Evolutionary conservation across 1,140 invertebrate species (phyloP).

Genomic region (Alviniconcha marisindica): DNA sequence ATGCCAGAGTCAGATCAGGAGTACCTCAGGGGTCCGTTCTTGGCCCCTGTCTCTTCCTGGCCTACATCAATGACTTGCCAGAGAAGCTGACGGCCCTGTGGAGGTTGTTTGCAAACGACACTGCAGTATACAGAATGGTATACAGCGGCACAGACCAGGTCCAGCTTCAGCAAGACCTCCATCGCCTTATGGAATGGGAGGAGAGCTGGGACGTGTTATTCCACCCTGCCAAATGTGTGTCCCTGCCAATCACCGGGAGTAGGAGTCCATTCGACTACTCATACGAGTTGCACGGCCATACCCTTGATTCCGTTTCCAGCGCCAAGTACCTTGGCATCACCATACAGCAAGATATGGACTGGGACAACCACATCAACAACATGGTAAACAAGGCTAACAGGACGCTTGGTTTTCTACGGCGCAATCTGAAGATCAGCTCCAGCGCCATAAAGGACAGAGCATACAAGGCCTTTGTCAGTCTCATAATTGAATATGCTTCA

Average conservation of each 20-base stretch:
- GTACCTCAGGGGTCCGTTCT: background rate
- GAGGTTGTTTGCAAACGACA: constrained; percentile 12
- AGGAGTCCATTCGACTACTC: constrained; percentile 1
- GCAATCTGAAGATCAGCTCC: constrained; percentile 32
- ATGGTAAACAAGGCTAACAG: constrained; percentile 32
- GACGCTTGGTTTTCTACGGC: constrained; percentile 38
- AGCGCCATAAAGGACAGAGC: constrained; percentile 40
- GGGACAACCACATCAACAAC: constrained; percentile 36
- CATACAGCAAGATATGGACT: constrained; percentile 32
- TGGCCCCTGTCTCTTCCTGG: constrained; percentile 31
- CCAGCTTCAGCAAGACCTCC: constrained; percentile 23
- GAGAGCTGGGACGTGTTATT: constrained; percentile 43
- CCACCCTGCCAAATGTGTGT: constrained; percentile 40
- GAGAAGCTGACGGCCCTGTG: background rate
- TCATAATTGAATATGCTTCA: constrained; percentile 45
- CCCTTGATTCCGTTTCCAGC: constrained; percentile 26
- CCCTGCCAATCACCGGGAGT: constrained; percentile 21
- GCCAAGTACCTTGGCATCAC: constrained; percentile 42
- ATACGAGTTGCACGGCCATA: background rate
- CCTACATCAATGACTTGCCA: constrained; percentile 30
- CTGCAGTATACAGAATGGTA: background rate
- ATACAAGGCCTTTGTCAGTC: constrained; percentile 33
- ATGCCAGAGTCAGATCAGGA: constrained; percentile 28
- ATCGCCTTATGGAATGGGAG: background rate
- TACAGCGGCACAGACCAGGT: background rate